These are phyloP conservation scores for Nephrotoma flavescens DNA, from an alignment of 2,888 invertebrate species.

Conservation along the genomic window DNA sequence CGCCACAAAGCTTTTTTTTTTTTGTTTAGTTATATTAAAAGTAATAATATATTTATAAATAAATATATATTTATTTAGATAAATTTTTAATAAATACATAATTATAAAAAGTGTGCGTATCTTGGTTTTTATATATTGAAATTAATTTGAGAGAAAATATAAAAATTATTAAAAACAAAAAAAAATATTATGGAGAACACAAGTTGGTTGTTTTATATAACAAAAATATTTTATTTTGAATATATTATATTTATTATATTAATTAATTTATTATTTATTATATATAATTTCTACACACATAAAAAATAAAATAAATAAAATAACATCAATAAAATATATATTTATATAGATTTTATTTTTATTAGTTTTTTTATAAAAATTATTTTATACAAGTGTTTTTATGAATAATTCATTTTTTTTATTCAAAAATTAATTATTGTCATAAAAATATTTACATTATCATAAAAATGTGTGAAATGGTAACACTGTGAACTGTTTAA, in stretches of 20 bases:
- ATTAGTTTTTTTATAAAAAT: background rate
- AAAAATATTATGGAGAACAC: background rate
- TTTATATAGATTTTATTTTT: background rate
- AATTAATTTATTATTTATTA: background rate
- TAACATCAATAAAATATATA: background rate
- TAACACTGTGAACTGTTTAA: background rate
- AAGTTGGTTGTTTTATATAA: background rate
- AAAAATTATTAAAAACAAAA: background rate
- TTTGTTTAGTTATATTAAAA: background rate
- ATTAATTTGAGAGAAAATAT: background rate
- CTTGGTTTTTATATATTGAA: background rate
- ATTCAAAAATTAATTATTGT: background rate
- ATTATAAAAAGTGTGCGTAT: background rate
- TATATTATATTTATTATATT: background rate
- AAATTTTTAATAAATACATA: background rate
- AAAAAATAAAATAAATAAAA: background rate
- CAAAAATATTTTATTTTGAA: background rate
- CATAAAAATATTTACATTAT: background rate
- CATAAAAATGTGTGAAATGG: background rate
- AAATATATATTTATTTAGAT: background rate
- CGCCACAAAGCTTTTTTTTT: background rate
- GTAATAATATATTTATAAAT: background rate
- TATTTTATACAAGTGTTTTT: background rate
- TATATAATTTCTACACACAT: background rate
- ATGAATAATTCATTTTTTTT: background rate